phyloP scores from a whole-genome alignment of 2,113 vertebrate species.

The Sphyrna mokarran region DNA sequence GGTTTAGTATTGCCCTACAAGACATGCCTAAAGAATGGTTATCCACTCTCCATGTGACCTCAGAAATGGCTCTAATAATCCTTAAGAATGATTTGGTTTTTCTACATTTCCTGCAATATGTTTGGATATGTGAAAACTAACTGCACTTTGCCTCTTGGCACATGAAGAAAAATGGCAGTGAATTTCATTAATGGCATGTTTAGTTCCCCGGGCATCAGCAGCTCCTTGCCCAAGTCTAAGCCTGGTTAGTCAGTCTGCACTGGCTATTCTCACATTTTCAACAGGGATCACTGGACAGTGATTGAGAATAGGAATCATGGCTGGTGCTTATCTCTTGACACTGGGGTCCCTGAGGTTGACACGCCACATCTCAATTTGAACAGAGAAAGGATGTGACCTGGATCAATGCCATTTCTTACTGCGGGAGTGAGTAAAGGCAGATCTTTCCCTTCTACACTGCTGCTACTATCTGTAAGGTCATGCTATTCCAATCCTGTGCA shows the following conservation, averaged over 20 bases:
- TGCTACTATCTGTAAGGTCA: too few species aligned
- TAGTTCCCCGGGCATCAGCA: not conserved
- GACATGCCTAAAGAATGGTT: not conserved
- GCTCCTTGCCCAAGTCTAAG: not conserved
- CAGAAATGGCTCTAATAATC: not conserved
- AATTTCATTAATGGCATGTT: not conserved
- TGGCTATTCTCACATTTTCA: not conserved
- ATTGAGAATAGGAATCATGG: not conserved
- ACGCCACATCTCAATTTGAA: not conserved
- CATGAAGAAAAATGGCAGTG: not conserved
- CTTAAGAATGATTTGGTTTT: not conserved
- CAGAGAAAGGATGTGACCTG: not conserved
- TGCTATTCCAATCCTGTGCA: too few species aligned
- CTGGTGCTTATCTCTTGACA: not conserved
- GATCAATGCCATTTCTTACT: not conserved
- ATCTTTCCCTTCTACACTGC: not conserved
- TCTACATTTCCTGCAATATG: not conserved
- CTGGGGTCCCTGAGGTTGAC: not conserved
- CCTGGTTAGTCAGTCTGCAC: not conserved
- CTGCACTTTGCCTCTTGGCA: not conserved
- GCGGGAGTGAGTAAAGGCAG: not conserved
- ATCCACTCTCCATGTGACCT: not conserved
- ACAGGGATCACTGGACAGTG: not conserved
- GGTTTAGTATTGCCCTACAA: not conserved
- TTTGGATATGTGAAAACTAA: not conserved